Evolutionary conservation across 2,888 invertebrate genomes (phyloP).

Genomic region (Callimorpha dominula): DNA sequence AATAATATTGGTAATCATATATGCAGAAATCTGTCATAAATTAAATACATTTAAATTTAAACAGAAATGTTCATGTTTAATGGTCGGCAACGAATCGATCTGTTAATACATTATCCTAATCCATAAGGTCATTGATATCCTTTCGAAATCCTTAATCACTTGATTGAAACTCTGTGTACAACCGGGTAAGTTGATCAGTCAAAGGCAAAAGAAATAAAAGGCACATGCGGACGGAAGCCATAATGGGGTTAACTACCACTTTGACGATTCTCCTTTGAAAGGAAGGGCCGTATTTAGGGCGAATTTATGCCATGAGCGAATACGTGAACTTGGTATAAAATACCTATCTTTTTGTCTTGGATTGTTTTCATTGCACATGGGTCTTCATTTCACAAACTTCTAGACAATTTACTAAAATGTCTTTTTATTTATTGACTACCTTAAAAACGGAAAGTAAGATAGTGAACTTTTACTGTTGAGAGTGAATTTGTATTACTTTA

Average conservation of each 20-base stretch:
- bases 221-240: conserved; percentile 62
- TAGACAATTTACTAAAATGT: neutral
- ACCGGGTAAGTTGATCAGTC: conserved; percentile 45
- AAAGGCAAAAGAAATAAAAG: conserved; percentile 63
- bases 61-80: neutral
- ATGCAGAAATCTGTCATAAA: no score
- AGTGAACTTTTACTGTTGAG: no score
- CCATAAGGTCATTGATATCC: neutral
- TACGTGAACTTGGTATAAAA: conserved; percentile 6
- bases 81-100: neutral
- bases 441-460: no score
- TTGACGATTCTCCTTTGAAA: conserved; percentile 58
- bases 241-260: conserved; percentile 75
- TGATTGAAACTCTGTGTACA: conserved; percentile 50
- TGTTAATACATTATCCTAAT: neutral
- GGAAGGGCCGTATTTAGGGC: conserved; percentile 26
- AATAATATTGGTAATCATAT: no score
- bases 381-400: neutral
- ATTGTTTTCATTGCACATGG: neutral
- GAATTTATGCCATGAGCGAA: conserved; percentile 15
- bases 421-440: no score
- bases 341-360: conserved; percentile 2
- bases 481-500: no score
- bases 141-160: conserved; percentile 38
- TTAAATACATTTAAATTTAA: neutral